Base-by-base conservation (phyloP, 2,888 invertebrate species). In the Ornithoptera alexandrae region DNA sequence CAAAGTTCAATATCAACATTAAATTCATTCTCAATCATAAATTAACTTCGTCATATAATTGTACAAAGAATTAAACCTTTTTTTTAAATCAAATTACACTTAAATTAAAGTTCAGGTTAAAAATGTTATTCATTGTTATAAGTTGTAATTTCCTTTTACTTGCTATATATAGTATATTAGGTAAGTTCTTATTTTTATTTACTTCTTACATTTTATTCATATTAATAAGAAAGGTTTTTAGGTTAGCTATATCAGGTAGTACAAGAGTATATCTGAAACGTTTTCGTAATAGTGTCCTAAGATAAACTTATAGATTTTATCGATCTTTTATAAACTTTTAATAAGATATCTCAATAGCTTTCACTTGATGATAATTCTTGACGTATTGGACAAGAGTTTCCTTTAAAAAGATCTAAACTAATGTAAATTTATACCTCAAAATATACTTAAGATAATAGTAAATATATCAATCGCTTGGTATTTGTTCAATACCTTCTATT, bases 111-210 rank as follows among this genome's bases (percentile, higher is more conserved):
- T 57, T n/a, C 46, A 67, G 8, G 46, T 57, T 67, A 57, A 62
- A 62, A 67, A 42, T 10, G 42, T 42, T 62, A 12, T 46, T 57
- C 57, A 57, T 62, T 56, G 24, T 24, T 56, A 67, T 24, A 57
- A 24, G 42, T 39, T 62, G 56, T 62, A 62, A 67, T 18, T 42
- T 67, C 22, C 57, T 62, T 57, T 57, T 62, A 46, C 42, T 57
- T 24, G n/a, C 22, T 30, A 62, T 67, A 24, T 57, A n/a, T 56
- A 20, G 24, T 62, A 62, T 67, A 62, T 57, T 67, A n/a, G 46
- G 67, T 67, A 67, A 67, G 57, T 17, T 66, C 20, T 66, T 67
- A n/a, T 30, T 60, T 8, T 7, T 46, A 65, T 64, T 70, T 84
- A 5, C 53, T 53, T 53, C 2, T 50, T 50, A 18, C 15, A 17